Percentiles rank a stretch among this genome's conserved stretches.
Evolutionary conservation across 2,888 invertebrate species (phyloP).

Genomic region (Bugulina stolonifera): DNA sequence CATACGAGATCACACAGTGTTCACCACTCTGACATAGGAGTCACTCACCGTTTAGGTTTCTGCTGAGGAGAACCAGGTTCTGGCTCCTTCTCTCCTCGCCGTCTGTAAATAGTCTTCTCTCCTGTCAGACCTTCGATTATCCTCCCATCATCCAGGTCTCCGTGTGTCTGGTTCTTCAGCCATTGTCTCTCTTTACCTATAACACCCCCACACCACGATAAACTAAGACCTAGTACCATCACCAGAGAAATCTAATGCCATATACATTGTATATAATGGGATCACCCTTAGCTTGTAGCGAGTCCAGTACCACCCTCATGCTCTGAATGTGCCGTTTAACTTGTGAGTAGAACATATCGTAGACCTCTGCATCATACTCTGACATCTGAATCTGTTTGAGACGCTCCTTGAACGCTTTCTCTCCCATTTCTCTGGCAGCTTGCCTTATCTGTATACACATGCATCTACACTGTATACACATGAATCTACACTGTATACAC

Average conservation of each 20-base stretch:
- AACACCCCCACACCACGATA: background rate
- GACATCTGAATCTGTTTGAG: slow-evolving; percentile 90
- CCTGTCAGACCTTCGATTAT: slow-evolving; percentile 87
- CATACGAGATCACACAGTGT: no score
- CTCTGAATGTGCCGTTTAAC: slow-evolving; percentile 71
- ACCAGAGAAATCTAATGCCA: no score
- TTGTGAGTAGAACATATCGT: slow-evolving; percentile 72
- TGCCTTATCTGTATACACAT: slow-evolving; percentile 62
- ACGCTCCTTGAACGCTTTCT: slow-evolving; percentile 75
- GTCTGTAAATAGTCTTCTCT: slow-evolving; percentile 81
- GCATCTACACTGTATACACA: background rate
- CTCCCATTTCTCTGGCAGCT: slow-evolving; percentile 88
- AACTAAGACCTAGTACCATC: no score
- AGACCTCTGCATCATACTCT: slow-evolving; percentile 81
- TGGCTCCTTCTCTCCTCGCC: slow-evolving; percentile 77
- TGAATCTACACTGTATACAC: background rate
- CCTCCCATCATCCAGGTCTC: slow-evolving; percentile 89
- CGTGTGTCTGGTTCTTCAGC: slow-evolving; percentile 85
- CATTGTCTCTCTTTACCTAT: slow-evolving; percentile 83
- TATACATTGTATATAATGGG: no score
- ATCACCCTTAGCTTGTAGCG: slow-evolving; percentile 61
- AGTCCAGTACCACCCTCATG: slow-evolving; percentile 73
- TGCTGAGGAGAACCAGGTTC: slow-evolving; percentile 55
- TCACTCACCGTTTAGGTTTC: slow-evolving; percentile 24
- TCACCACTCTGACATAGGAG: no score